phyloP scores from a whole-genome alignment of 1,140 invertebrate genomes.

The Diorhabda sublineata region DNA sequence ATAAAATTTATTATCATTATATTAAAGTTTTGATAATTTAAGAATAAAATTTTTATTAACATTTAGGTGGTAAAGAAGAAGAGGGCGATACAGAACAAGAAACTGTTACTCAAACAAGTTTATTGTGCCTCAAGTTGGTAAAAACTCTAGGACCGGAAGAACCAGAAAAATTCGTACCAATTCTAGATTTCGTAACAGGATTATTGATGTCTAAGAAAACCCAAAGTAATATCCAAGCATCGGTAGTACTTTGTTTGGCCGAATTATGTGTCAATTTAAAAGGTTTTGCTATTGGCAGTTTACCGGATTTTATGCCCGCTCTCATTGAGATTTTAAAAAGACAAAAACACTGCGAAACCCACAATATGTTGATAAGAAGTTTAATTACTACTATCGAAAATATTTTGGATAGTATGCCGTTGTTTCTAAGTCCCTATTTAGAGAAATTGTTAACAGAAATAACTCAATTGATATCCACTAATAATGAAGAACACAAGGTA shows the following conservation, averaged over 20 bases:
- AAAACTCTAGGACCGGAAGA: too few relatives aligned
- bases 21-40: too few relatives aligned
- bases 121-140: too few relatives aligned
- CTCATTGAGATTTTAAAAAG: slow-evolving; percentile 60
- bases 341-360: slow-evolving; percentile 47
- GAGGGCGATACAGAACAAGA: too few relatives aligned
- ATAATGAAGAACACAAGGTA: slow-evolving; percentile 46
- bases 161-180: too few relatives aligned
- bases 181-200: too few relatives aligned
- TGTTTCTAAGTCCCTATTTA: slow-evolving; percentile 81
- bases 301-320: slow-evolving; percentile 76
- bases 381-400: slow-evolving; percentile 70
- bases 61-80: too few relatives aligned
- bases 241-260: slow-evolving; percentile 72
- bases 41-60: too few relatives aligned
- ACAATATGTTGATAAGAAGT: slow-evolving; percentile 42
- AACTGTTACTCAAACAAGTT: too few relatives aligned
- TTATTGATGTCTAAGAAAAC: too few relatives aligned
- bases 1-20: too few relatives aligned
- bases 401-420: slow-evolving; percentile 72
- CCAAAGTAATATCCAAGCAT: slow-evolving; percentile 66
- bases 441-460: slow-evolving; percentile 67
- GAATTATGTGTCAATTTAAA: slow-evolving; percentile 72
- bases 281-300: slow-evolving; percentile 61
- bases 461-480: slow-evolving; percentile 53